Conservation (phyloP, 2,113 vertebrate genomes). For the Oreochromis niloticus region DNA sequence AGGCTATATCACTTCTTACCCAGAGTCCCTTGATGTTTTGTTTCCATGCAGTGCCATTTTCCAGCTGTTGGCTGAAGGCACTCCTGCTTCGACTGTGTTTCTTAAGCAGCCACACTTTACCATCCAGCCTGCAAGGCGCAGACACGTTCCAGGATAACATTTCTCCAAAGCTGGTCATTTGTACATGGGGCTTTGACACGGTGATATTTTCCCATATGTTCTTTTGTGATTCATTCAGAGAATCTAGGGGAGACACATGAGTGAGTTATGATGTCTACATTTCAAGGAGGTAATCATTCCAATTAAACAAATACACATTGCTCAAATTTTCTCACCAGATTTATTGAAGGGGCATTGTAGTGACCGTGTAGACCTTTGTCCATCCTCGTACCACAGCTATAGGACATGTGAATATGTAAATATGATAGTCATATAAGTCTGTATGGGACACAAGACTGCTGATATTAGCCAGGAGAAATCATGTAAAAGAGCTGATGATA, state of each 20-base stretch:
- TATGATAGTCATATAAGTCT: neutral
- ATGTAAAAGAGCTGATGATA: slow-evolving; percentile 4
- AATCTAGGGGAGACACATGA: slow-evolving; percentile 3
- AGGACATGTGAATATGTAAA: neutral
- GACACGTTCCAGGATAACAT: slow-evolving; percentile 65
- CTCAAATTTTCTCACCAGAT: neutral
- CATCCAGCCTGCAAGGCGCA: slow-evolving; percentile 68
- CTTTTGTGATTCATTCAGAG: slow-evolving; percentile 4
- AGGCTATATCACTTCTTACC: slow-evolving; percentile 34
- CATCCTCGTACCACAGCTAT: slow-evolving; percentile 41
- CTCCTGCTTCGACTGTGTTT: slow-evolving; percentile 22
- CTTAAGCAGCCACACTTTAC: slow-evolving; percentile 61
- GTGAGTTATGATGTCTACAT: neutral
- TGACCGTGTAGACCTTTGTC: neutral
- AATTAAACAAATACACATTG: neutral
- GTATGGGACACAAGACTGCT: neutral
- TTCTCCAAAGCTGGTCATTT: neutral
- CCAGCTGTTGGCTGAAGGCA: slow-evolving; percentile 20
- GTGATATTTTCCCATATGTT: slow-evolving; percentile 53
- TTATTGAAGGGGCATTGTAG: slow-evolving; percentile 58
- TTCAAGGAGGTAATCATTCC: neutral
- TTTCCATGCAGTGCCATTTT: slow-evolving; percentile 8
- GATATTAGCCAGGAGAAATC: neutral
- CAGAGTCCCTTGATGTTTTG: slow-evolving; percentile 44
- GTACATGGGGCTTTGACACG: slow-evolving; percentile 20